Evolutionary conservation across 2,888 invertebrate species (phyloP), one percentile per base, ranked within the genome.

Genomic region (Bellardia pandia): DNA sequence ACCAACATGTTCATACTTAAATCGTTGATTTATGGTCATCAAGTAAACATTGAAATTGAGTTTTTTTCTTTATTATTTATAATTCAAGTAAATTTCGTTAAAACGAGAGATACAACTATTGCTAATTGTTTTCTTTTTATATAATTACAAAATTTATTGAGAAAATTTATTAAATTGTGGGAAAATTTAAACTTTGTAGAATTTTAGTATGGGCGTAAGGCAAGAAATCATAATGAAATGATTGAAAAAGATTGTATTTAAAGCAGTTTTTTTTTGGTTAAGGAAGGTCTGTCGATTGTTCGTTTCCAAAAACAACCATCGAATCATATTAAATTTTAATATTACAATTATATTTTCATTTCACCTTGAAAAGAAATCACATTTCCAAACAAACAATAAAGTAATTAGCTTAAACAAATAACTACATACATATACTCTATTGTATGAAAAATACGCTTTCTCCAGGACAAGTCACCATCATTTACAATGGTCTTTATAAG

Each of bases 21-120:
- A 79, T 72, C 79, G 75, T 14, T 83, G 72, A 86, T 86, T 84
- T 62, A 86, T 84, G 42, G 77, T 23, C 72, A 42, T 45, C 66
- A 72, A 40, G 62, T 58, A 75, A 74, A 79, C 42, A 79, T 37
- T 16, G 16, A 62, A 45, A 71, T 51, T 48, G 7, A 23, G 23
- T 23, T 23, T 23, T 23, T 23, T 23, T 23, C 23, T 51, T 60
- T 82, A 60, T 64, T 40, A 62, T 53, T 69, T 45, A n/a, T 71
- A 23, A 72, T 60, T 42, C 40, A 68, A 60, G 72, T 60, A 84
- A 74, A 51, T 68, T 60, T 58, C 1, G 13, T 23, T 72, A 42
- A 4, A 2, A 40, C 1, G 5, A 33, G 16, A 3, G n/a, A 68
- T 8, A 51, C 37, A 37, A 37, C 37, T 6, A 37, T 37, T 37